A percentile compares a stretch with the other conserved stretches of the same genome.
Evolutionary conservation across 2,797 vertebrate genomes (phyloP).

Genomic region (Amblyraja radiata): DNA sequence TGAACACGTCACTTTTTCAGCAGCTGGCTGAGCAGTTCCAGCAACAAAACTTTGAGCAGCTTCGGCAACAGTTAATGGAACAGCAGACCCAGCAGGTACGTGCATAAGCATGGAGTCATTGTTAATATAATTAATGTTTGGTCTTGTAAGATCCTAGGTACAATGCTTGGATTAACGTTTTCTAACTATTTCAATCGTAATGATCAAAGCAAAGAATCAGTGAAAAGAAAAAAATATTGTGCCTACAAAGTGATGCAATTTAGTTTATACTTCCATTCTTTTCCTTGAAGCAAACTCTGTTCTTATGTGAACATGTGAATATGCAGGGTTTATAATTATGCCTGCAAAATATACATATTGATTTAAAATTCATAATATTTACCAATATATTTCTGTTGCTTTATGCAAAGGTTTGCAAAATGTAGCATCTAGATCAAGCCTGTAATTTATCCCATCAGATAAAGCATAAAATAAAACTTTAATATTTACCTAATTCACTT

Average conservation of each 20-base stretch:
- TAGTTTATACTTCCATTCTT: not conserved
- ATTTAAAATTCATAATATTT: not conserved
- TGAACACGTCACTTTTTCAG: slow-evolving; percentile 95
- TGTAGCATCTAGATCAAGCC: too few relatives aligned
- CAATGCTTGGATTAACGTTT: too few relatives aligned
- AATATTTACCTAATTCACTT: too few relatives aligned
- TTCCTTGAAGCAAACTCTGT: not conserved
- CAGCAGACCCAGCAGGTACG: slow-evolving; percentile 50
- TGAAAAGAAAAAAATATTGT: not conserved
- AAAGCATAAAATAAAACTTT: too few relatives aligned
- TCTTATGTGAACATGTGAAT: not conserved
- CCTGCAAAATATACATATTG: not conserved
- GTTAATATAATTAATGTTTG: not conserved
- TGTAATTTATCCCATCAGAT: too few relatives aligned
- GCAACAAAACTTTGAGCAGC: slow-evolving; percentile 93
- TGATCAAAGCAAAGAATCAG: not conserved
- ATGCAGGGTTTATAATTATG: not conserved
- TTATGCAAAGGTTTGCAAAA: not conserved
- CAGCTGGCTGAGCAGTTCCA: slow-evolving; percentile 94
- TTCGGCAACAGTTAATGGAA: slow-evolving; percentile 90
- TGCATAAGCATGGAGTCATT: not conserved
- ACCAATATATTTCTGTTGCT: not conserved
- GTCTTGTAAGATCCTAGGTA: not conserved
- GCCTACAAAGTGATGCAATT: not conserved
- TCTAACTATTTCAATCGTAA: not conserved